Conservation (phyloP, 2,888 invertebrate genomes). For the Drosophila infuscata region DNA sequence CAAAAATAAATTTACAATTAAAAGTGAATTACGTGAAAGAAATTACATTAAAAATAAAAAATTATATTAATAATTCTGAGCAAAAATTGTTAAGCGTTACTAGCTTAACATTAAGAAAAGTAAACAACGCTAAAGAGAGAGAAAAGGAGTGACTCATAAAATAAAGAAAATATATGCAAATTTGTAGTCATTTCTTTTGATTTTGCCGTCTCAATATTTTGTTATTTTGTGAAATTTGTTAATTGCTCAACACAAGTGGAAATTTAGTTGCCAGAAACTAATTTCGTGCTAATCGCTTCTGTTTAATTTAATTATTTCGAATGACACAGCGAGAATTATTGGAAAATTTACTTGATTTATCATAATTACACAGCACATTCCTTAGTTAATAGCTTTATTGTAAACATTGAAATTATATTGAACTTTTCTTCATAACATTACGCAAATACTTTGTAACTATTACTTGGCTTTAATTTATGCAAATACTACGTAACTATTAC, state of each 20-base stretch:
- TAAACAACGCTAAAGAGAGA: background rate
- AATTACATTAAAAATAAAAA: background rate
- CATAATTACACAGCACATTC: slow-evolving; percentile 9
- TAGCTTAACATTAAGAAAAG: background rate
- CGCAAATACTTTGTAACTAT: background rate
- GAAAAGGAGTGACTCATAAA: background rate
- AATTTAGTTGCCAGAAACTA: background rate
- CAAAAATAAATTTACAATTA: no score
- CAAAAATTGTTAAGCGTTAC: background rate
- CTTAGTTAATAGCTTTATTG: background rate
- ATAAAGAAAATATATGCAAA: background rate
- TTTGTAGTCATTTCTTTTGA: background rate
- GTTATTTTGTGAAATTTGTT: background rate
- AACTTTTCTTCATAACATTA: background rate
- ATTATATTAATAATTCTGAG: background rate
- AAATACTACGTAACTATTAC: background rate
- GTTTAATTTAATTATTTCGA: background rate
- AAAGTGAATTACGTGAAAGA: no score
- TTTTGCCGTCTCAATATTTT: background rate
- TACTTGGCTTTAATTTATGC: background rate
- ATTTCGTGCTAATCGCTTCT: background rate
- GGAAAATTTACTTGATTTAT: background rate
- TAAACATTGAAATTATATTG: background rate
- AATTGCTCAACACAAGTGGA: background rate
- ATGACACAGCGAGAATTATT: background rate